Evolutionary conservation across 1,140 invertebrate genomes (phyloP), one percentile per base, ranked within the genome.

Genomic region (Mya arenaria): DNA sequence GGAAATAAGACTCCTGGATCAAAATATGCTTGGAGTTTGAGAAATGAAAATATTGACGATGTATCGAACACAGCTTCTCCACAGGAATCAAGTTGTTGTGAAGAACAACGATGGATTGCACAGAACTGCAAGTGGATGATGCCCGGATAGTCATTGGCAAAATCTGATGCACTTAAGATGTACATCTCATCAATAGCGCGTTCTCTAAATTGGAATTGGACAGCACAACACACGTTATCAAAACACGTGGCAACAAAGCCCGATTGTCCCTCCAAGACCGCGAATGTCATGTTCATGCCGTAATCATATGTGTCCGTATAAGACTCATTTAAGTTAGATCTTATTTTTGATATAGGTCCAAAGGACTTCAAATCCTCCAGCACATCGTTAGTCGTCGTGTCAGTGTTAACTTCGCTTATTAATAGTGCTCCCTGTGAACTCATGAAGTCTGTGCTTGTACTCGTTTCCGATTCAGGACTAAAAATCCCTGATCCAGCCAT

Each of bases 401-500:
- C 37, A 32, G 39, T 62, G 41, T 71, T 56, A 4, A 81, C 13
- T 10, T 81, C 78, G 52, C 65, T 30, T 41, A 72, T 17, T 5
- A 82, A 41, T 13, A 82, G 39, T 17, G 56, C 58, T 30, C 79
- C 79, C 19, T 73, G 58, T 2, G 28, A 17, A 30, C 62, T 66
- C 13, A 13, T 23, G 36, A 62, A 73, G 17, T 74, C 56, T 23
- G 58, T n/a, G 66, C 52, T n/a, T 28, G 79, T 72, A 5, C 30
- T 37, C 17, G 48, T 37, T 34, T 48, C 56, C 28, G 66, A 32
- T 19, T 32, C 41, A 17, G 48, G 25, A 15, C 69, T 62, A 63
- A 73, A 82, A 1, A 82, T 82, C 44, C 79, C 79, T n/a, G 79
- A 82, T 48, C 79, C 71, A 4, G 79, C 69, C 58, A 82, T 82